phyloP scores from a whole-genome alignment of 2,797 vertebrate species.

The Enteromius trimaculatus region DNA sequence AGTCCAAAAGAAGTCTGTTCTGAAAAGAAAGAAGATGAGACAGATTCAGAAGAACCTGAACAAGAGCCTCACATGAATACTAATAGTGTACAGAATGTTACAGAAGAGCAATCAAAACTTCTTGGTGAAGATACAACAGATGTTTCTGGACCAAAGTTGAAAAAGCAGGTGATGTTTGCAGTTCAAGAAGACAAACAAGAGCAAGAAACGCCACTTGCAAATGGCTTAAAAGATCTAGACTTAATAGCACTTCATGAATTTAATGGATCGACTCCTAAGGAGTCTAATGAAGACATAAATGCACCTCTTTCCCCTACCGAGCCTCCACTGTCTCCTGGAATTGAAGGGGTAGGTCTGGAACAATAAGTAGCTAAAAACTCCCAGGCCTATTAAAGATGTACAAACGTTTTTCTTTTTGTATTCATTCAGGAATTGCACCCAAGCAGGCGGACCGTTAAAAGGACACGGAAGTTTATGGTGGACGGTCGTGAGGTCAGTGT shows the following conservation, averaged over 20 bases:
- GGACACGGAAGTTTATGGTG: slow-evolving; percentile 70
- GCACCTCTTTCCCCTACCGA: slow-evolving; percentile 28
- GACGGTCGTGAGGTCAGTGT: slow-evolving; percentile 74
- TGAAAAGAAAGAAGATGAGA: neutral
- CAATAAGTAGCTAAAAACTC: neutral
- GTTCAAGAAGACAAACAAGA: slow-evolving; percentile 19
- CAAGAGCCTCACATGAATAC: neutral
- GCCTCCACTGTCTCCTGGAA: slow-evolving; percentile 21
- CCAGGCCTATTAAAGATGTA: neutral
- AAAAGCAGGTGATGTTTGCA: slow-evolving; percentile 22
- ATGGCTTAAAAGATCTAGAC: neutral
- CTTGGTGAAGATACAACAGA: neutral
- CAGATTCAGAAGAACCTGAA: neutral
- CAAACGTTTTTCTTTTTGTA: neutral
- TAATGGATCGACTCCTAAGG: slow-evolving; percentile 40
- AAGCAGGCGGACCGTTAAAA: slow-evolving; percentile 63
- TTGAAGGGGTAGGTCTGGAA: slow-evolving; percentile 55
- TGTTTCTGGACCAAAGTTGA: neutral
- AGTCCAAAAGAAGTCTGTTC: slow-evolving; percentile 8
- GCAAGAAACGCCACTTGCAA: neutral
- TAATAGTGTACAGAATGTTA: neutral
- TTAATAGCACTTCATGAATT: slow-evolving; percentile 20
- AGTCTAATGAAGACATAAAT: neutral
- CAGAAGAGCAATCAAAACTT: neutral
- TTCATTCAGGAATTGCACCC: slow-evolving; percentile 46